Percentiles rank a stretch among this genome's conserved stretches.
These are phyloP conservation scores for Salpingus planirostris DNA, from an alignment of 2,888 invertebrate genomes.

Conservation along the genomic window DNA sequence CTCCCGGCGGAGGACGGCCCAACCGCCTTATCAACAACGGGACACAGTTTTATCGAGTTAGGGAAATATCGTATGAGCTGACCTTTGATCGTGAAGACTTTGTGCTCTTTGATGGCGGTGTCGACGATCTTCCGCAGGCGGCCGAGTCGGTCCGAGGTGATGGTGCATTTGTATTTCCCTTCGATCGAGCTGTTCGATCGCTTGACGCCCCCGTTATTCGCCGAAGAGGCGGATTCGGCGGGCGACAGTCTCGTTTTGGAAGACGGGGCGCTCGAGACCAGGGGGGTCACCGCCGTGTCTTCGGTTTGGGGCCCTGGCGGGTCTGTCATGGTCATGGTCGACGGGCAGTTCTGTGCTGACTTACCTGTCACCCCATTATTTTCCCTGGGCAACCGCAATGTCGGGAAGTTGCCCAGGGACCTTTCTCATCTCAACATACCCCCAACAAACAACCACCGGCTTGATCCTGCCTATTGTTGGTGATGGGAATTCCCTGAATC, in stretches of 20 bases:
- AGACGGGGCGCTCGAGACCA: constrained; percentile 21
- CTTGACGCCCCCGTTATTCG: constrained; percentile 19
- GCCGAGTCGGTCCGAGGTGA: constrained; percentile 56
- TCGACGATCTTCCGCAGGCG: constrained; percentile 57
- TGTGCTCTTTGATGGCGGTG: constrained; percentile 54
- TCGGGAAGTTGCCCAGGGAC: constrained; percentile 19
- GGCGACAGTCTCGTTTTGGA: constrained; percentile 1
- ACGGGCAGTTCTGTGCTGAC: too few relatives aligned
- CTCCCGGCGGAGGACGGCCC: constrained; percentile 61
- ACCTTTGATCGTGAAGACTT: constrained; percentile 57
- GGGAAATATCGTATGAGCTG: constrained; percentile 8
- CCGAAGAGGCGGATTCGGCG: neutral
- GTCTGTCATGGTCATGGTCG: constrained; percentile 21
- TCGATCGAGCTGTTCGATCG: constrained; percentile 28
- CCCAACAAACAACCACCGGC: too few relatives aligned
- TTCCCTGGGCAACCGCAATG: constrained; percentile 20
- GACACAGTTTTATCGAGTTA: too few relatives aligned
- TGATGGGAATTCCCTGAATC: too few relatives aligned
- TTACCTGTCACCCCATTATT: constrained; percentile 18
- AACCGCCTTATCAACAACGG: constrained; percentile 47
- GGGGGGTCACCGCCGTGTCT: constrained; percentile 11
- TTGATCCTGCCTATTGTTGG: too few relatives aligned
- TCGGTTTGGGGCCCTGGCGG: constrained; percentile 18
- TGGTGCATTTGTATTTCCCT: constrained; percentile 43
- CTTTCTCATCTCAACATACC: constrained; percentile 14